Base-by-base conservation (phyloP, 2,113 vertebrate species). In the Colius striatus region DNA sequence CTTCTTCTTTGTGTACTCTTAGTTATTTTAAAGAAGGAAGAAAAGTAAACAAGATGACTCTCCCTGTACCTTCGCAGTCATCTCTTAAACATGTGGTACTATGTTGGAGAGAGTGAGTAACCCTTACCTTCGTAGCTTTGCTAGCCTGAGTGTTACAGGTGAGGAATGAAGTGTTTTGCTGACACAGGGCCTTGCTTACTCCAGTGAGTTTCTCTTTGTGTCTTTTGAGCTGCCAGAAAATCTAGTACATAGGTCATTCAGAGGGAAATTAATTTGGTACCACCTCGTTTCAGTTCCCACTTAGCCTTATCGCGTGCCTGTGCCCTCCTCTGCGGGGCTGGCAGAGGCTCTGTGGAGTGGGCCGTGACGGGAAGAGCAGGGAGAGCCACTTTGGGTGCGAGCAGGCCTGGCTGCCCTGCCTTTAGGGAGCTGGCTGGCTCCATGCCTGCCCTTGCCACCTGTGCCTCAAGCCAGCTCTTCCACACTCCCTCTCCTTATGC, bases 261-360 rank as follows among this genome's bases (percentile, higher is more conserved):
- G 77, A 81, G 91, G 80, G 89, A 95, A 94, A 92, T 72, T 62
- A 47, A 78, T 65, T 84, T 7, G 16, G 77, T 94, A 86, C 80
- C 86, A 82, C 93, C 76, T 90, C 26, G 0, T 96, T 96, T 93
- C 54, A 38, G 41, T 84, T 84, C 80, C 47, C 16, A 15, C 86
- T 96, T 89, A 95, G 81, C 90, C 88, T 95, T 96, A 89, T 97
- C 95, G 30, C 36, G 77, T 85, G 85, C 83, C 68, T 51, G 43
- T 89, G 72, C 80, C 53, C 85, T 93, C 71, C 61, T 77, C 27
- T 5, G 9, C 0, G 13, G 43, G 43, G 80, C 45, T 94, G 94
- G 86, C 89, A 89, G 72, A 25, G 32, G 57, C 50, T 80, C 61
- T 68, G 73, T 0, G 0, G 75, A 83, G 63, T 11, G 2, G 71